Evolutionary conservation across 2,888 invertebrate genomes (phyloP), one percentile per base, ranked within the genome.

Genomic region (Diplolepis rosae): DNA sequence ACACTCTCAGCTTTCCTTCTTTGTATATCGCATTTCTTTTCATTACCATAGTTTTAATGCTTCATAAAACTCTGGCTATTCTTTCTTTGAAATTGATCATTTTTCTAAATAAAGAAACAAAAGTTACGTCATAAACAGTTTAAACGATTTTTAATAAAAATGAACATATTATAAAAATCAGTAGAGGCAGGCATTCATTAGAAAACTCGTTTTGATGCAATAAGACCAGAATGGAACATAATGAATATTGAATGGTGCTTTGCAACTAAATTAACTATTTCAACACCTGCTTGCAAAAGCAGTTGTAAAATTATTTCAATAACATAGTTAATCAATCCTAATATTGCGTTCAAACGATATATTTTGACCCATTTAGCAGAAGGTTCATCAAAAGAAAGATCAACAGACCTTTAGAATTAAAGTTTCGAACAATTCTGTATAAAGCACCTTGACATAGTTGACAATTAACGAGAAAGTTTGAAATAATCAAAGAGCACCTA

Each of bases 401-500:
- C 45, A 45, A 45, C 18, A 45, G 6, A 24, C 35, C 39, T 24
- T 61, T 61, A 18, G 24, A 2, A 35, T 39, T 35, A n/a, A 61
- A 39, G 35, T 61, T 61, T 39, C 24, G 35, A 39, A 39, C 24
- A 27, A 13, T 61, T 61, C 35, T 39, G 9, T 61, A 6, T 13
- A 39, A 13, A 24, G 24, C 24, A 61, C 39, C 61, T 35, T 61
- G 61, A 61, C 35, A 35, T 13, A 56, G 56, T 56, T 56, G 35
- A 13, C 56, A 61, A 61, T 39, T 61, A 61, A 39, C 39, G 11
- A 50, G 27, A 2, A 45, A 45, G 15, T 15, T 45, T 15, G 18
- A 45, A 11, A 45, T 18, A 18, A 32, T 15, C 4, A 11, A 54
- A 54, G 9, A 35, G 24, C n/a, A n/a, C n/a, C n/a, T n/a, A 24